Conservation (phyloP, 2,797 vertebrate genomes). For the Atherinosoma microstoma region DNA sequence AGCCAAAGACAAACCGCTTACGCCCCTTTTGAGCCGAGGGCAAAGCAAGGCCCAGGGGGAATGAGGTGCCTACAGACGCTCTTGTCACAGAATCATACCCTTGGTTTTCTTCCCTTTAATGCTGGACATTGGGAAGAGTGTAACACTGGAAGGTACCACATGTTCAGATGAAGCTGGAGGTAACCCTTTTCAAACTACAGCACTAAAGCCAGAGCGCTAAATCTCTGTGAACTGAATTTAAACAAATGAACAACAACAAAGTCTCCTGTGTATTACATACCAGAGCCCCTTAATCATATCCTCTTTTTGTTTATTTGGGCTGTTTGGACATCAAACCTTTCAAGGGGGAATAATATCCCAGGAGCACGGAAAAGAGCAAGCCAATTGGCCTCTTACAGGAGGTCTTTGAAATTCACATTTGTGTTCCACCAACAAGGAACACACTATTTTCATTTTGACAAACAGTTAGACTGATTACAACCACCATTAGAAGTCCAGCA, state of each 20-base stretch:
- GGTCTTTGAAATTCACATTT: slow-evolving; percentile 64
- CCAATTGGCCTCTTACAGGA: slow-evolving; percentile 58
- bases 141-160: slow-evolving; percentile 38
- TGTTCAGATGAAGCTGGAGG: slow-evolving; percentile 31
- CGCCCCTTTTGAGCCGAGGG: slow-evolving; percentile 65
- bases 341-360: slow-evolving; percentile 73
- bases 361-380: slow-evolving; percentile 59
- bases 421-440: slow-evolving; percentile 64
- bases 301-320: slow-evolving; percentile 75
- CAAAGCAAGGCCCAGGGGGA: slow-evolving; percentile 70
- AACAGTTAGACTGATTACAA: slow-evolving; percentile 65
- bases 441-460: slow-evolving; percentile 65
- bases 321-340: slow-evolving; percentile 73
- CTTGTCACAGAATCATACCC: slow-evolving; percentile 67
- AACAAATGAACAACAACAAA: slow-evolving; percentile 48
- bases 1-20: slow-evolving; percentile 67
- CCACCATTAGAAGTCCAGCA: slow-evolving; percentile 35
- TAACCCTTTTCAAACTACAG: not conserved
- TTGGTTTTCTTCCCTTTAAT: slow-evolving; percentile 65
- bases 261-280: slow-evolving; percentile 64
- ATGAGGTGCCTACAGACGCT: slow-evolving; percentile 72
- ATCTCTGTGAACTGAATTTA: slow-evolving; percentile 29
- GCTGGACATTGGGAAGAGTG: slow-evolving; percentile 48
- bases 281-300: slow-evolving; percentile 70
- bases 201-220: slow-evolving; percentile 1